These are phyloP conservation scores for Phortica magna DNA, from an alignment of 2,888 invertebrate species.

Conservation along the genomic window DNA sequence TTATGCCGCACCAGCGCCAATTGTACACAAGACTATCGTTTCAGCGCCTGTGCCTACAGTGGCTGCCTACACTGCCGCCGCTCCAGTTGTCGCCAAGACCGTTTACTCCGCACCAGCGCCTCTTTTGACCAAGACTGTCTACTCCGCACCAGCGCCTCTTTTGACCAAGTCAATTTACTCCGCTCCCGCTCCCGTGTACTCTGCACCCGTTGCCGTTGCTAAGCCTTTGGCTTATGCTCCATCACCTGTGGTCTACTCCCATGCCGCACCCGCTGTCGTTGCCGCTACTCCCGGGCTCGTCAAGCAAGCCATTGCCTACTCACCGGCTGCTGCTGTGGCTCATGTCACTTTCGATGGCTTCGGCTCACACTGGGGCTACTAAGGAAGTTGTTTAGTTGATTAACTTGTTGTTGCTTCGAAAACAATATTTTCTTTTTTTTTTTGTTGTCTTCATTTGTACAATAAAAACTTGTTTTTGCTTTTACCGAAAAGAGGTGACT, in stretches of 20 bases:
- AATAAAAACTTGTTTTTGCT: not conserved
- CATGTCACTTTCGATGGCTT: constrained; percentile 83
- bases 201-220: constrained; percentile 22
- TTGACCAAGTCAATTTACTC: constrained; percentile 58
- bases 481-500: not conserved
- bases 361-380: constrained; percentile 83
- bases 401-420: constrained; percentile 59
- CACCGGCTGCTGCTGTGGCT: constrained; percentile 76
- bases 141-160: constrained; percentile 57
- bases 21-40: constrained; percentile 37
- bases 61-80: constrained; percentile 47
- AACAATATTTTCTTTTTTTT: constrained; percentile 31
- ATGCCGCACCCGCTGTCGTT: constrained; percentile 55
- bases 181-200: constrained; percentile 58
- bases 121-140: constrained; percentile 61
- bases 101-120: constrained; percentile 57
- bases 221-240: constrained; percentile 36
- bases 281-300: constrained; percentile 13
- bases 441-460: not conserved
- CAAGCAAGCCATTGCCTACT: constrained; percentile 23
- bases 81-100: constrained; percentile 41
- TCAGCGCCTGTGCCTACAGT: constrained; percentile 52
- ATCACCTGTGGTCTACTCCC: constrained; percentile 53
- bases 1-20: constrained; percentile 60
- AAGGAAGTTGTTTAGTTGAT: constrained; percentile 67